These are phyloP conservation scores for Bugulina stolonifera DNA, from an alignment of 2,888 invertebrate species.

Conservation along the genomic window DNA sequence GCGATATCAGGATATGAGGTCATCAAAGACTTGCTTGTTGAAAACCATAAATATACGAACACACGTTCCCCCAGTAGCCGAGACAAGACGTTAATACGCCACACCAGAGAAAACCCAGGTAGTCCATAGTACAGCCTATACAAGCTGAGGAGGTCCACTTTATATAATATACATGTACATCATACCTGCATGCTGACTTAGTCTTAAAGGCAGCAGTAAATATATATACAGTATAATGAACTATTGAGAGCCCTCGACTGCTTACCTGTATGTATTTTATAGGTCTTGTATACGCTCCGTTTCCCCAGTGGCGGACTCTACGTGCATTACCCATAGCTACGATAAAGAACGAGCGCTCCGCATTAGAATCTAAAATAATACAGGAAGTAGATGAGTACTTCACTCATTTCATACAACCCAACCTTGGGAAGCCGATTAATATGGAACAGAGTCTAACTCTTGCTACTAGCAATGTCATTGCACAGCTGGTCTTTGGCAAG, in stretches of 20 bases:
- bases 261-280: background rate
- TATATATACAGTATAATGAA: too few species aligned
- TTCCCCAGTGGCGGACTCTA: background rate
- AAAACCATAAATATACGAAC: background rate
- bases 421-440: background rate
- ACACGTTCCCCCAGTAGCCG: background rate
- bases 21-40: background rate
- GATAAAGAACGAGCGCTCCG: background rate
- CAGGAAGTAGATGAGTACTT: conserved; percentile 13
- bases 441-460: background rate
- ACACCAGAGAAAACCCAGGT: background rate
- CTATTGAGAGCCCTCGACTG: too few species aligned
- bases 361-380: background rate
- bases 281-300: background rate
- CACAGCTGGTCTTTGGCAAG: background rate
- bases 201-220: too few species aligned
- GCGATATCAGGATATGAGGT: background rate
- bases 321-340: background rate
- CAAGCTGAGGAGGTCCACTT: too few species aligned
- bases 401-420: background rate
- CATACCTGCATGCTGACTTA: too few species aligned
- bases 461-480: conserved; percentile 21
- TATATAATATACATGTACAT: too few species aligned
- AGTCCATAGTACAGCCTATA: too few species aligned
- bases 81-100: background rate